phyloP scores from a whole-genome alignment of 2,888 invertebrate genomes.

The Lochmaea capreae region DNA sequence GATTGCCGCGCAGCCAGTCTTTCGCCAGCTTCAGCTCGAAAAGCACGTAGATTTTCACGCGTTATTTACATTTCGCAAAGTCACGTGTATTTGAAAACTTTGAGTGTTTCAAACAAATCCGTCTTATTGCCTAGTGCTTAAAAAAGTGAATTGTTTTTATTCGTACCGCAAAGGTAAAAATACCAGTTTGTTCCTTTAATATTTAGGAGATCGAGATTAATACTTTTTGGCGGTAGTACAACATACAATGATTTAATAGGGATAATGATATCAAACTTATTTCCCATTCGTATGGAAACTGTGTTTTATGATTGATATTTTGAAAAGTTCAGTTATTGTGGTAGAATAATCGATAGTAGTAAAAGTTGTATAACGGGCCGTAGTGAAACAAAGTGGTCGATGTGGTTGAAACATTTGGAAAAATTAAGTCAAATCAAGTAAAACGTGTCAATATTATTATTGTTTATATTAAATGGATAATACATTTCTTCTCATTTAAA shows the following conservation, averaged over 20 bases:
- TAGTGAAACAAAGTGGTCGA: neutral
- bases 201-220: neutral
- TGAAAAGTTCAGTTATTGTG: neutral
- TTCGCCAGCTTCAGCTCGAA: conserved; percentile 58
- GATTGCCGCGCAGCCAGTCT: conserved; percentile 60
- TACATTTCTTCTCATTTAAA: too few species aligned
- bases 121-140: conserved; percentile 28
- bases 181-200: neutral
- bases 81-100: conserved; percentile 46
- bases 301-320: neutral
- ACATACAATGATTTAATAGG: neutral
- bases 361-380: neutral
- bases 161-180: neutral
- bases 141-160: conserved; percentile 9
- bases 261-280: neutral
- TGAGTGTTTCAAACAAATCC: conserved; percentile 33
- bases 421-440: neutral
- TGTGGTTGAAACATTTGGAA: neutral
- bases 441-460: neutral
- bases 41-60: conserved; percentile 50
- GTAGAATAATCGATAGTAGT: neutral
- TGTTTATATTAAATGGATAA: too few species aligned
- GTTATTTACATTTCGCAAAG: conserved; percentile 31
- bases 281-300: neutral
- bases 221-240: neutral